Conservation (phyloP, 2,113 vertebrate genomes). For the Mesocricetus auratus region DNA sequence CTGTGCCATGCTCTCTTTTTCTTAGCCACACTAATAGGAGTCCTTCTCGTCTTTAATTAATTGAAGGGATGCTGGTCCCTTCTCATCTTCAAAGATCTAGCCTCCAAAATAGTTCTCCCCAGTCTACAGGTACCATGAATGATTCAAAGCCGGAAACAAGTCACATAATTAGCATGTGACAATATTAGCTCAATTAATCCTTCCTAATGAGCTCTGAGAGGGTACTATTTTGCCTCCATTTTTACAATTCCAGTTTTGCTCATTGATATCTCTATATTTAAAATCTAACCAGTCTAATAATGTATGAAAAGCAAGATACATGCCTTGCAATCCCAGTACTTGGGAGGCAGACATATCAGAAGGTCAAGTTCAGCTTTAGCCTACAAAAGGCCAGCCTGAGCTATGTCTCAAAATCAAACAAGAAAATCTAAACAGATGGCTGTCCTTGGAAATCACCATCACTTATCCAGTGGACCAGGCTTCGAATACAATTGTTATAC, state of each 20-base stretch:
- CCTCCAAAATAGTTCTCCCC: not conserved
- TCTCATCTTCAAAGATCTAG: constrained; percentile 34
- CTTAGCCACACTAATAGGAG: constrained; percentile 1
- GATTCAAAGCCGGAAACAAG: not conserved
- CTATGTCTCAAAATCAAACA: not conserved
- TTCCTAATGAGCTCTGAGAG: not conserved
- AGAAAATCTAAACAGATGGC: not conserved
- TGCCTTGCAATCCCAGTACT: not conserved
- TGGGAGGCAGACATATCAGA: not conserved
- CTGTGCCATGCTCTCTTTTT: not conserved
- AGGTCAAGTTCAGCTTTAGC: not conserved
- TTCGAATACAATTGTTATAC: not conserved
- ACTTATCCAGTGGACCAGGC: constrained; percentile 23
- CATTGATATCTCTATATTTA: not conserved
- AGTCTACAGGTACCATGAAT: not conserved
- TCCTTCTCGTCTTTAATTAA: constrained; percentile 14
- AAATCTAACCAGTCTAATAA: not conserved
- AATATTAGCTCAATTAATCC: not conserved
- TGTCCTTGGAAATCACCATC: not conserved
- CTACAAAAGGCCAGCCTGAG: not conserved
- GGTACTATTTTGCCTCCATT: not conserved
- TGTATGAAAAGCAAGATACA: not conserved
- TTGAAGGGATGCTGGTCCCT: constrained; percentile 20
- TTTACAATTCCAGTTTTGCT: constrained; percentile 52
- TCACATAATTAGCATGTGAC: constrained; percentile 12